Evolutionary conservation across 1,140 invertebrate genomes (phyloP), one percentile per base, ranked within the genome.

Genomic region (Drosophila quadrilineata): DNA sequence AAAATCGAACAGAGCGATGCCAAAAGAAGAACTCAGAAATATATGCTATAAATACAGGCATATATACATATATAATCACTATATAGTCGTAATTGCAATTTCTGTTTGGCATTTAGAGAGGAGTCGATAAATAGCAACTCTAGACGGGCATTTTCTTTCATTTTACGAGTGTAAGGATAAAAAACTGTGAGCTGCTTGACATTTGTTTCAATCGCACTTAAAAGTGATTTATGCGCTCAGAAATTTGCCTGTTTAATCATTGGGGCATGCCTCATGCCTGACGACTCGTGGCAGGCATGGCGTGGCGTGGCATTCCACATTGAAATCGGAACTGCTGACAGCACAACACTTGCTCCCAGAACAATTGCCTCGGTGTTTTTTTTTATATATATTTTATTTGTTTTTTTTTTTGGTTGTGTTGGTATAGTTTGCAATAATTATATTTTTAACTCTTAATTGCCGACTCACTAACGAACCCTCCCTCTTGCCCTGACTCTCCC

Each of bases 361-460:
- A 43, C 53, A 22, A 54, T 38, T 31, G 56, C 26, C 40, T 24
- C 35, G 12, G 26, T n/a, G n/a, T n/a, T n/a, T n/a, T n/a, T n/a
- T n/a, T n/a, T n/a, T n/a, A n/a, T n/a, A n/a, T n/a, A n/a, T n/a
- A n/a, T n/a, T n/a, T n/a, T n/a, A n/a, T n/a, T n/a, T n/a, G n/a
- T n/a, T n/a, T n/a, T n/a, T n/a, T n/a, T n/a, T n/a, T 31, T 17
- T 14, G 12, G n/a, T 56, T 50, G 33, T 26, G 31, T 21, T 26
- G n/a, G 33, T 43, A 62, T 49, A 63, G 58, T 80, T n/a, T 68
- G 72, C 75, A 86, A 80, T 77, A 86, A 85, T 86, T 87, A 71
- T 87, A 82, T 87, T 87, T 87, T 82, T 82, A 87, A 82, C 82
- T 77, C 82, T 87, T 87, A 87, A 87, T 87, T 87, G 82, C 73